Base-by-base conservation (phyloP, 2,888 invertebrate species). In the Stomorhina lunata region DNA sequence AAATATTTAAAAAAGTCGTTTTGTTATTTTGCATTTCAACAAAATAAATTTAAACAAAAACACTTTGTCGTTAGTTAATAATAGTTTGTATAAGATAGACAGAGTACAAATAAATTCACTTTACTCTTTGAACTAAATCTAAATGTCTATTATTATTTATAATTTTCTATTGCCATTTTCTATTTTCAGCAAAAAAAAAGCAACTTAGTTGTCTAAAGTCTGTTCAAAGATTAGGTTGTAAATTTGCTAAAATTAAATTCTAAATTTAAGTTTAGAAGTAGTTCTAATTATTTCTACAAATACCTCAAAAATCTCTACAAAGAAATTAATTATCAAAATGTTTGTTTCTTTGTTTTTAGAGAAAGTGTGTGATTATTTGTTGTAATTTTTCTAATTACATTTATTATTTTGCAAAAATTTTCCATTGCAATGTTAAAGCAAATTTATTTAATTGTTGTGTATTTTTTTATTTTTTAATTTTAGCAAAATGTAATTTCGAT, bases 401-500 rank as follows among this genome's bases (percentile, higher is more conserved):
- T 5, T 50, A 34, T n/a, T n/a, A n/a, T n/a, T 59, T 20, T 50
- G 50, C 6, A 27, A 22, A 37, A 40, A 5, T 59, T 34, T 50
- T 72, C 15, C 7, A 15, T 15, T 15, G 15, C 17, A 40, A 22
- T 53, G n/a, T 9, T 22, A 17, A 72, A 17, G 15, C 43, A 32
- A 50, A 61, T 17, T 17, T 37, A 45, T 4, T 55, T 53, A 45
- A 4, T 55, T 61, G 59, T 1, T 45, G 20, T 37, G 4, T 50
- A 34, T 66, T 61, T 55, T 17, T n/a, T n/a, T n/a, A n/a, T n/a
- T n/a, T 59, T 78, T 80, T 53, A 15, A 63, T 88, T 87, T 6
- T 80, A 91, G 91, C 91, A 65, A 91, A 90, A 86, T 90, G 91
- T 87, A 91, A 91, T 85, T 91, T 91, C 85, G 88, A 88, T 73